phyloP scores from a whole-genome alignment of 2,797 vertebrate species.

The Parauchenoglanis ngamensis region DNA sequence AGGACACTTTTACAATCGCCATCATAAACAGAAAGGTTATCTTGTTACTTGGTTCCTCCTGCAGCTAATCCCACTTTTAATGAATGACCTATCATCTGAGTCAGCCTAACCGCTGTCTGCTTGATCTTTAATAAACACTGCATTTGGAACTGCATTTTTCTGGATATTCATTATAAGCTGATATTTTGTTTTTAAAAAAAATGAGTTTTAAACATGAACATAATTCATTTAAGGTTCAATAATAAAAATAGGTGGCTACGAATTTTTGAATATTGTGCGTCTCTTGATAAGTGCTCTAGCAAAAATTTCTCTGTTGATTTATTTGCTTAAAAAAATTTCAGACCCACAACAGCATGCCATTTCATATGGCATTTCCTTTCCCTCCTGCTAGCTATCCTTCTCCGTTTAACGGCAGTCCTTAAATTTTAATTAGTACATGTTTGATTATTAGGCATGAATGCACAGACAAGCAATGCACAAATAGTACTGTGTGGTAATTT shows the following conservation, averaged over 20 bases:
- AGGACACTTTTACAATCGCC: background rate
- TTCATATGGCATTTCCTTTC: background rate
- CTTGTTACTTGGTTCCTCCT: background rate
- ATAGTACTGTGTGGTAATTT: no score
- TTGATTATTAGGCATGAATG: background rate
- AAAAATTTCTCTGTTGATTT: background rate
- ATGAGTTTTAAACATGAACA: background rate
- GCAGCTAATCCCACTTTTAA: background rate
- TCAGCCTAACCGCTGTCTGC: background rate
- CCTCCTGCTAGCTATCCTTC: background rate
- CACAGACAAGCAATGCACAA: background rate
- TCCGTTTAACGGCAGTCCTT: background rate
- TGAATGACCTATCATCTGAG: background rate
- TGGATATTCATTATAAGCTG: background rate
- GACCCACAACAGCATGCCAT: background rate
- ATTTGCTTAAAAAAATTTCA: background rate
- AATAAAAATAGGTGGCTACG: background rate
- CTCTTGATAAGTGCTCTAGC: no score
- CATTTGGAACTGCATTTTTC: background rate
- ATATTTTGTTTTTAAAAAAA: background rate
- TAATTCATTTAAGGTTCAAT: background rate
- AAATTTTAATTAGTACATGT: background rate
- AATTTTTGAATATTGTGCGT: background rate
- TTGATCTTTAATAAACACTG: background rate
- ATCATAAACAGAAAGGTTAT: background rate